Base-by-base conservation (phyloP, 2,888 invertebrate genomes). In the Lochmaea crataegi region DNA sequence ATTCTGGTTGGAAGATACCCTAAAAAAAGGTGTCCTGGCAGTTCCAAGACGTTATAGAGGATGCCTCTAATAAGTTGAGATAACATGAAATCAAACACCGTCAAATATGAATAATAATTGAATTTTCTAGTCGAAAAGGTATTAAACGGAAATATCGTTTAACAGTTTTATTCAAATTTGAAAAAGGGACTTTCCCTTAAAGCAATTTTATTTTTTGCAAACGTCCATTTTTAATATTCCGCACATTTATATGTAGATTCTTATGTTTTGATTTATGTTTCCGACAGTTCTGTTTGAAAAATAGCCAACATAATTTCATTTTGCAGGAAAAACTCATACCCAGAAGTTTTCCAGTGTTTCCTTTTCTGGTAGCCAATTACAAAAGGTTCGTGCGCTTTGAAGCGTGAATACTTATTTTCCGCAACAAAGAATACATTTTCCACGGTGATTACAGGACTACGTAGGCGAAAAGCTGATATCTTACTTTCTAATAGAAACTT, bases 341-440 rank as follows among this genome's bases (percentile, higher is more conserved):
- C 68, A 42, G 64, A 56, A 65, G 71, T 69, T 68, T 73, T 68
- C 69, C 77, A 71, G 68, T 53, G 68, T 77, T 73, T 71, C 75
- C 68, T 70, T 71, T 66, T 68, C 71, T 67, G 64, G 71, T 32
- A 74, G 75, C 72, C 77, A 77, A 77, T 77, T 77, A 74, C 68
- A 71, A 74, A 70, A 75, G 72, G 74, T 77, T 74, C 75, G 74
- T 72, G 75, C 74, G 72, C 71, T 68, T 58, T 73, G 72, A 70
- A 81, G 76, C 80, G 78, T 79, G 76, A 79, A 78, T 78, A 77
- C 77, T 78, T 79, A 79, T 80, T 81, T 81, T 81, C 81, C 80
- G 80, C 80, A 76, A 79, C 80, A 73, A 75, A 72, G 80, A 77
- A 78, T 79, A 78, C 78, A 79, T 80, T 81, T 78, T 77, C 77